Evolutionary conservation across 1,140 invertebrate genomes (phyloP).

Genomic region (Semibalanus balanoides): DNA sequence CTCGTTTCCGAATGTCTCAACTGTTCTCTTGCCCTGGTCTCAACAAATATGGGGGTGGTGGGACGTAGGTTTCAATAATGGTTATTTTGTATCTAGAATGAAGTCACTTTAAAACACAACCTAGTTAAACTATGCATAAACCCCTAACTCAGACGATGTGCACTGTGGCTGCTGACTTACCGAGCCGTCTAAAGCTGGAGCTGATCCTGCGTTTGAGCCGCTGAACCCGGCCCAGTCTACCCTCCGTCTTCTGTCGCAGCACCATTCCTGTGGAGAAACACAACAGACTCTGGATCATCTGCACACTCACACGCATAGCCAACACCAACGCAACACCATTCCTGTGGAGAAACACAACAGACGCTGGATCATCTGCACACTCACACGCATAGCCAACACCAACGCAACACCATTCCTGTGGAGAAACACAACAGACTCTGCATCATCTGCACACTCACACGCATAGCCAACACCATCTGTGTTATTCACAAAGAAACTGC

Average conservation of each 20-base stretch:
- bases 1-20: no score
- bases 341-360: background rate
- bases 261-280: background rate
- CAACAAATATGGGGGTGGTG: no score
- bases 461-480: background rate
- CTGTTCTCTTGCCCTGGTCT: no score
- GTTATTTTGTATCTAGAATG: no score
- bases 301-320: background rate
- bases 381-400: background rate
- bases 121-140: no score
- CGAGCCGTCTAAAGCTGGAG: background rate
- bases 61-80: no score
- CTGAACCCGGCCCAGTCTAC: background rate
- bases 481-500: no score
- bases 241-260: background rate
- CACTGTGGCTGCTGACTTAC: background rate
- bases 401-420: background rate
- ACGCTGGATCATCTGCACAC: background rate
- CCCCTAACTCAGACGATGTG: no score
- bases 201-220: background rate
- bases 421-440: no score
- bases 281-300: background rate
- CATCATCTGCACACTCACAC: background rate
- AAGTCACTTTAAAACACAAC: no score
- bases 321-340: background rate